Conservation (phyloP, 2,797 vertebrate genomes). For the Merluccius polli region DNA sequence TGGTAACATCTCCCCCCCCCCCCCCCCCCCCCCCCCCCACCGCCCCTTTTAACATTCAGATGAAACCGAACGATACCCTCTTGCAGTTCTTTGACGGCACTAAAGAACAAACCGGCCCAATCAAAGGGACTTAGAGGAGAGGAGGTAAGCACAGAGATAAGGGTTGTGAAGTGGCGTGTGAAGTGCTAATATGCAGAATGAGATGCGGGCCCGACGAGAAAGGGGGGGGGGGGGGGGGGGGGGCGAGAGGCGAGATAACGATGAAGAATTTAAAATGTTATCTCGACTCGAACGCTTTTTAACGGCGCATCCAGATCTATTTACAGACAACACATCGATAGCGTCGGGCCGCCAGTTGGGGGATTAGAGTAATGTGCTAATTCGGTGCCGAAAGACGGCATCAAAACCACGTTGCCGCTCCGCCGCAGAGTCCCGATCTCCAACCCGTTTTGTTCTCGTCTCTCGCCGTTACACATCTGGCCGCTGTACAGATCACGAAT, state of each 20-base stretch:
- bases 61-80: slow-evolving; percentile 30
- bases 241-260: slow-evolving; percentile 44
- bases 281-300: slow-evolving; percentile 48
- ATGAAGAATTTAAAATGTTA: slow-evolving; percentile 38
- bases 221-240: too few species aligned
- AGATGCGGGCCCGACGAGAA: slow-evolving; percentile 22
- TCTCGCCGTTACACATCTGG: too few species aligned
- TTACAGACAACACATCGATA: neutral
- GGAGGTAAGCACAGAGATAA: slow-evolving; percentile 48
- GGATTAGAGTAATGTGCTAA: neutral
- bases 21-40: too few species aligned
- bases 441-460: neutral
- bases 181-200: slow-evolving; percentile 55
- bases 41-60: slow-evolving; percentile 32
- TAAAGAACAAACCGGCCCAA: slow-evolving; percentile 32
- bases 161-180: slow-evolving; percentile 34
- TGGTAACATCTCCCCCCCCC: slow-evolving; percentile 17
- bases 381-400: neutral
- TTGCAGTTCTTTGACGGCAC: neutral
- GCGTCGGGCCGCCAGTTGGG: neutral
- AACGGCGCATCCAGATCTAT: slow-evolving; percentile 38
- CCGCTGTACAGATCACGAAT: neutral
- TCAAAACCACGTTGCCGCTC: neutral
- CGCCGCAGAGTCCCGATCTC: neutral
- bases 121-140: slow-evolving; percentile 38